Base-by-base conservation (phyloP, 1,140 invertebrate genomes). In the Capitella teleta region DNA sequence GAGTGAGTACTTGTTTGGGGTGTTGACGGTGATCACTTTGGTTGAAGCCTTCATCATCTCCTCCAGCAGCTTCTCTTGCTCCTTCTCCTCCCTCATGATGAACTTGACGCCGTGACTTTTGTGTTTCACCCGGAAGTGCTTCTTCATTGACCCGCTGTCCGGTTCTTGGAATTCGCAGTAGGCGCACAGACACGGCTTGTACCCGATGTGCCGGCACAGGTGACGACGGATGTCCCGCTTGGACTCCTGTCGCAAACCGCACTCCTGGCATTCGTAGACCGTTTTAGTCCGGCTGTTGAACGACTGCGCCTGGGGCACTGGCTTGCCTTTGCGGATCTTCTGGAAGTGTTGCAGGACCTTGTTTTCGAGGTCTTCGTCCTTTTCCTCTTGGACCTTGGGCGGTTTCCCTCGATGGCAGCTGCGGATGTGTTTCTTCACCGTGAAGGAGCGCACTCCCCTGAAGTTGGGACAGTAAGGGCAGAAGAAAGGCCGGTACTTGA, bases 391-490 rank as follows among this genome's bases (percentile, higher is more conserved):
- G 42, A 41, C 26, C 19, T 25, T 16, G 14, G 36, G 21, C 5
- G 41, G 38, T n/a, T 43, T 46, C 19, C 40, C 50, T 1, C 41
- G 50, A 46, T 51, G 50, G 28, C 37, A 45, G 19, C 25, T 16
- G 10, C 28, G 28, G n/a, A 51, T 42, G 42, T 51, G 50, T 43
- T 51, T 51, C 26, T 46, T 51, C 2, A 51, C 46, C 28, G 50
- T 41, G 24, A 45, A 51, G 23, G 41, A 45, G 18, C 43, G 41
- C 16, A 51, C 50, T 19, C 38, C 36, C 32, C 34, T 25, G 6
- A 32, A 34, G 10, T 25, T 19, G 42, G 41, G 32, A n/a, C 50
- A 51, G 28, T 51, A 45, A 34, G 50, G 50, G 28, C 50, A 51
- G 26, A 45, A 24, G 42, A 43, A 51, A 12, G 50, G 50, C 19